A percentile compares a stretch with the other conserved stretches of the same genome.
phyloP scores from a whole-genome alignment of 2,888 invertebrate genomes.

The Chloroclysta siterata region DNA sequence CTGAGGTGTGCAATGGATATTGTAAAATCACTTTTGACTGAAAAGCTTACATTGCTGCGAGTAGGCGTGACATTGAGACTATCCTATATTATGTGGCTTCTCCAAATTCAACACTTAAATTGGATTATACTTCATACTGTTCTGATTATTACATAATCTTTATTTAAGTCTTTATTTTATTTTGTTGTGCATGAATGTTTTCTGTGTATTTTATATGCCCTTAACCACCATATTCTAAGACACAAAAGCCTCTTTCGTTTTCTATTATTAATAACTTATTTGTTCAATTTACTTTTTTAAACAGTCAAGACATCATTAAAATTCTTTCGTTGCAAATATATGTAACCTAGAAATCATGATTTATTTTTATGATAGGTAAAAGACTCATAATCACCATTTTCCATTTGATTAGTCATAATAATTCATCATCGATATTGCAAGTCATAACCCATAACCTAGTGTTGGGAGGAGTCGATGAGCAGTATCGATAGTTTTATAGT shows the following conservation, averaged over 20 bases:
- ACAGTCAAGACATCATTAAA: constrained; percentile 28
- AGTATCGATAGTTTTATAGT: constrained; percentile 42
- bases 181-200: constrained; percentile 67
- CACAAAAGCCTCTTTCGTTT: constrained; percentile 29
- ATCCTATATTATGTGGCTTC: constrained; percentile 51
- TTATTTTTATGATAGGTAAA: constrained; percentile 42
- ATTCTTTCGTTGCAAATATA: constrained; percentile 31
- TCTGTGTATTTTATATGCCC: constrained; percentile 62
- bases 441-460: constrained; percentile 36
- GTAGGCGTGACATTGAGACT: constrained; percentile 36
- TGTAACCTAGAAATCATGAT: constrained; percentile 28
- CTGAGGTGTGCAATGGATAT: neutral
- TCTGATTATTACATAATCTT: constrained; percentile 32
- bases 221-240: constrained; percentile 69
- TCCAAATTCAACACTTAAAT: constrained; percentile 56
- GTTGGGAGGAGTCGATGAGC: constrained; percentile 33
- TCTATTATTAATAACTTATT: constrained; percentile 25
- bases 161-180: constrained; percentile 42
- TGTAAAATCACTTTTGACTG: neutral
- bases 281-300: constrained; percentile 31
- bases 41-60: constrained; percentile 6
- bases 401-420: constrained; percentile 41
- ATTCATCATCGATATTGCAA: constrained; percentile 44
- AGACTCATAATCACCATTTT: constrained; percentile 33
- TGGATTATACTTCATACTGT: constrained; percentile 48